Conservation (phyloP, 2,113 vertebrate genomes). For the Dipodomys stephensi region DNA sequence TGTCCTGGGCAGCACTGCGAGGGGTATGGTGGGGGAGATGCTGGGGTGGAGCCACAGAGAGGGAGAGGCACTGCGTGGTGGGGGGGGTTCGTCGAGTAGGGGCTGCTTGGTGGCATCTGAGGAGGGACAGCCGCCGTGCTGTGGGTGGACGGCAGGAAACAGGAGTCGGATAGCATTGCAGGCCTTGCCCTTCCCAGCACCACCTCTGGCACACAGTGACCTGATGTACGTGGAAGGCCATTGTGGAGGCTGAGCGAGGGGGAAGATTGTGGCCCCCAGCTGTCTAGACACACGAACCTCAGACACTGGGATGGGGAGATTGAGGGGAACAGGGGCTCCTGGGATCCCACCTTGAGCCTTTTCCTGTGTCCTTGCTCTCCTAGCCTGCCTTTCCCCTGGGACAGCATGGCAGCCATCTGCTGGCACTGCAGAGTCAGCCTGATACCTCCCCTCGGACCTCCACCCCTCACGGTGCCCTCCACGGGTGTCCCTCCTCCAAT, state of each 20-base stretch:
- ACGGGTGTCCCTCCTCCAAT: neutral
- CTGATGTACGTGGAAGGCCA: neutral
- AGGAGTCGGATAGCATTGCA: fast-evolving
- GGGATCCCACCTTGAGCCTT: neutral
- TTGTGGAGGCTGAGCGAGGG: fast-evolving
- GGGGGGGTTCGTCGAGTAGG: too few relatives aligned
- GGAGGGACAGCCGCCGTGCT: neutral
- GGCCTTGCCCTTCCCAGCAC: fast-evolving
- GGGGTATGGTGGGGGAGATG: too few relatives aligned
- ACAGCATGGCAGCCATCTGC: neutral
- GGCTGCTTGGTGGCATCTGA: neutral
- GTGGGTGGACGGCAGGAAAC: too few relatives aligned
- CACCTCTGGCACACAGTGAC: neutral
- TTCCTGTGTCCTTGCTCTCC: neutral
- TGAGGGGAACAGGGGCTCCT: too few relatives aligned
- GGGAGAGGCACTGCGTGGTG: too few relatives aligned
- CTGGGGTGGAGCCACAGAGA: too few relatives aligned
- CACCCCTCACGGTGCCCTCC: too few relatives aligned
- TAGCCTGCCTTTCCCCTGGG: neutral
- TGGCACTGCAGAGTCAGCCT: fast-evolving
- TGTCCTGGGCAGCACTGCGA: neutral
- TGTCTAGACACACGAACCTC: neutral
- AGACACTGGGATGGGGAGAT: neutral
- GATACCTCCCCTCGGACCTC: neutral
- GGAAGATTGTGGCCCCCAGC: too few relatives aligned